phyloP scores from a whole-genome alignment of 2,797 vertebrate genomes.

The Phyllotis vaccarum region DNA sequence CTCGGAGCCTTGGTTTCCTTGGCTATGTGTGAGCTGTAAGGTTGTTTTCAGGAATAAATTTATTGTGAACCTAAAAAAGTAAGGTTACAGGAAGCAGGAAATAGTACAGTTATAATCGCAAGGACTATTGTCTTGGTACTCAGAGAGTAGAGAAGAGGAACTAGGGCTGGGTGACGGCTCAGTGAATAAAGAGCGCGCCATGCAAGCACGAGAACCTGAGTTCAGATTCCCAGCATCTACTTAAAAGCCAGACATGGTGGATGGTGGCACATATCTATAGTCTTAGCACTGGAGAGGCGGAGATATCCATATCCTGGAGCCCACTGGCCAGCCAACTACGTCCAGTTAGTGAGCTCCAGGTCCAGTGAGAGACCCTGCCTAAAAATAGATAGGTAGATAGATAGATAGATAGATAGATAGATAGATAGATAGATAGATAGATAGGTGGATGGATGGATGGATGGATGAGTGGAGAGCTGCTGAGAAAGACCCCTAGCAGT shows the following conservation, averaged over 20 bases:
- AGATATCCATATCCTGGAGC: neutral
- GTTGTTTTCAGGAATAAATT: neutral
- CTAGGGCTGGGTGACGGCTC: neutral
- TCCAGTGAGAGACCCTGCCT: neutral
- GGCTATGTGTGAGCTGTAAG: neutral
- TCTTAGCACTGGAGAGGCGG: neutral
- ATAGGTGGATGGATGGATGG: neutral
- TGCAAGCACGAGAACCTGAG: neutral
- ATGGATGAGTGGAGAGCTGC: neutral
- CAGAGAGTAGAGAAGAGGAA: neutral
- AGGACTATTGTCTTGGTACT: neutral
- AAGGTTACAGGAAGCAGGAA: neutral
- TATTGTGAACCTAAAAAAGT: neutral
- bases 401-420: neutral
- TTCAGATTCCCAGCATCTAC: neutral
- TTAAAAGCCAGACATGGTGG: neutral
- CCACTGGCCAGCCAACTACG: neutral
- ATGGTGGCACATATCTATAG: neutral
- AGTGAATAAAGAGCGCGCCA: neutral
- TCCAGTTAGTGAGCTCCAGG: neutral
- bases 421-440: no score
- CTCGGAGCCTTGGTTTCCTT: neutral
- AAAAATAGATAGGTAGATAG: neutral
- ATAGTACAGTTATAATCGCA: neutral
- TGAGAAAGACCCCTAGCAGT: neutral